A percentile compares a stretch with the other conserved stretches of the same genome.
Evolutionary conservation across 2,888 invertebrate species (phyloP).

Genomic region (Drosophila borborema): DNA sequence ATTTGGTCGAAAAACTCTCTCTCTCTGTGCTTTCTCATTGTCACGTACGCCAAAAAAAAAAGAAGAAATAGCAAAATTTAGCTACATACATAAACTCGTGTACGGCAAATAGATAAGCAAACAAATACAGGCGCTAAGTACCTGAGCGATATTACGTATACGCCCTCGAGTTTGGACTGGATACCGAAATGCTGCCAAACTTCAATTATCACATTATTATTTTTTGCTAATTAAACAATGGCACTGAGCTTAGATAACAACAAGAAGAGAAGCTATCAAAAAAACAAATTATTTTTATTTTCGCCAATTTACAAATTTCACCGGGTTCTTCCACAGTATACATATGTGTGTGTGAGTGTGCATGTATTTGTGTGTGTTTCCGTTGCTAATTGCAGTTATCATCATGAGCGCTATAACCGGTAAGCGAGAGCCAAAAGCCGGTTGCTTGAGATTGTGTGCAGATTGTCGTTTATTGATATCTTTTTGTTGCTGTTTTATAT

Average conservation of each 20-base stretch:
- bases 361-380: conserved; percentile 22
- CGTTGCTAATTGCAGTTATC: conserved; percentile 62
- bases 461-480: conserved; percentile 26
- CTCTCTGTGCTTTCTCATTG: conserved; percentile 37
- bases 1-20: conserved; percentile 5
- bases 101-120: conserved; percentile 69
- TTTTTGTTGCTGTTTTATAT: conserved; percentile 3
- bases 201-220: conserved; percentile 73
- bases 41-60: conserved; percentile 66
- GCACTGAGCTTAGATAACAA: conserved; percentile 42
- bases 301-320: conserved; percentile 41
- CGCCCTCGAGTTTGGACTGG: conserved; percentile 31
- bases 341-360: neutral
- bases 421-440: conserved; percentile 23
- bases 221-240: conserved; percentile 61
- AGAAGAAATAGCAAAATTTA: neutral
- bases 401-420: conserved; percentile 28
- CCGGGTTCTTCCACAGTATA: neutral
- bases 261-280: conserved; percentile 5
- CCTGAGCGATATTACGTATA: conserved; percentile 53
- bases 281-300: conserved; percentile 6
- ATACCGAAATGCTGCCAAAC: conserved; percentile 54
- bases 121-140: conserved; percentile 52
- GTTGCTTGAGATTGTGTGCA: conserved; percentile 30
- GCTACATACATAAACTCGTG: conserved; percentile 48